A percentile compares a stretch with the other conserved stretches of the same genome.
Conservation (phyloP, 1,140 invertebrate species). For the Hirudo medicinalis region DNA sequence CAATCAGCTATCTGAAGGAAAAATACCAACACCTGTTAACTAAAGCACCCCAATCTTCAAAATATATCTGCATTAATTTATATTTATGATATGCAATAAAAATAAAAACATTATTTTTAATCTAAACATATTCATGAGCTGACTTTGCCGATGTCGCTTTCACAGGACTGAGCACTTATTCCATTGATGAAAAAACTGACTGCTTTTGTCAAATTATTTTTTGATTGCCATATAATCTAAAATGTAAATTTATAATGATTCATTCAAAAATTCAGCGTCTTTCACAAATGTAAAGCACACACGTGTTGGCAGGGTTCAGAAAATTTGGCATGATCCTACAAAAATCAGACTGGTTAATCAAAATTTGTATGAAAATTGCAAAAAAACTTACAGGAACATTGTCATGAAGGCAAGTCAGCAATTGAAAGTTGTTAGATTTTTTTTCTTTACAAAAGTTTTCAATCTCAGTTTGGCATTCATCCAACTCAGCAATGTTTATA, state of each 20-base stretch:
- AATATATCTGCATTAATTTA: not conserved
- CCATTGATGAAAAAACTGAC: not conserved
- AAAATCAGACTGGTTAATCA: not conserved
- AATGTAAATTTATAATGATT: not conserved
- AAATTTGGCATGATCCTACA: not conserved
- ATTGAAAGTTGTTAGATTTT: not conserved
- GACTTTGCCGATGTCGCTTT: conserved; percentile 1
- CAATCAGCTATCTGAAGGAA: conserved; percentile 36
- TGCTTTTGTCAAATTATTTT: conserved; percentile 5
- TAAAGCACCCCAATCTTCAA: not conserved
- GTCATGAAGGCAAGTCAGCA: conserved; percentile 5
- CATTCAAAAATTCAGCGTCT: not conserved
- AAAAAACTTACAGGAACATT: conserved; percentile 6
- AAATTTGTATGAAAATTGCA: not conserved
- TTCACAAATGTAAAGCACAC: not conserved
- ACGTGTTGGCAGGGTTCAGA: conserved; percentile 1
- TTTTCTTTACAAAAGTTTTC: not conserved
- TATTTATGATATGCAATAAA: not conserved
- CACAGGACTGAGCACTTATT: not conserved
- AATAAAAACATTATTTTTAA: not conserved
- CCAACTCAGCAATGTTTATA: not conserved
- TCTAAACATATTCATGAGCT: no score
- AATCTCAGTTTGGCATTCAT: not conserved
- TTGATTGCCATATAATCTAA: conserved; percentile 12
- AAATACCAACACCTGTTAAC: no score